Evolutionary conservation across 2,113 vertebrate genomes (phyloP).

Genomic region (Laterallus jamaicensis): DNA sequence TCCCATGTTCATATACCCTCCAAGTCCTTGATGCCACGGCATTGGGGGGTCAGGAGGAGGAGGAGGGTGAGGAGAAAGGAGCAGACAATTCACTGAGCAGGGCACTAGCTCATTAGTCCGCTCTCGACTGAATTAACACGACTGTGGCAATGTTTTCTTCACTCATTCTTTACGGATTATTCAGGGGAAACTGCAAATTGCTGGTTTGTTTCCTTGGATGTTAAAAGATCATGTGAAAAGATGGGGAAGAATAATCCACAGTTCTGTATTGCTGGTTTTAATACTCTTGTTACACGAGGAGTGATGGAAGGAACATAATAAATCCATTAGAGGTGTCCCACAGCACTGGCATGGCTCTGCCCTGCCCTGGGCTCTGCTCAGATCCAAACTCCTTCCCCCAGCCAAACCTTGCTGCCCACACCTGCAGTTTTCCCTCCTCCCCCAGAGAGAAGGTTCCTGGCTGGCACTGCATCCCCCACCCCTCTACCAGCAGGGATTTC

Average conservation of each 20-base stretch:
- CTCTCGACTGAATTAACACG: not conserved
- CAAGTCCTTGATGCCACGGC: not conserved
- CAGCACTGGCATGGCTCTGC: fast-evolving
- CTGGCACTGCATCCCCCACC: not conserved
- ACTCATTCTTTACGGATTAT: not conserved
- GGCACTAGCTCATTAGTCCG: not conserved
- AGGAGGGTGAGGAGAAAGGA: not conserved
- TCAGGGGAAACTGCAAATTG: not conserved
- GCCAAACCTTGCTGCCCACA: not conserved
- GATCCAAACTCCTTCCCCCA: not conserved
- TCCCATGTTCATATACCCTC: not conserved
- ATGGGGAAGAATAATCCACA: fast-evolving
- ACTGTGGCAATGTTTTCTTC: not conserved
- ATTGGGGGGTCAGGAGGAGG: not conserved
- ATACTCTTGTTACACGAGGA: not conserved
- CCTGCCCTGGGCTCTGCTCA: not conserved
- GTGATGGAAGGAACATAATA: not conserved
- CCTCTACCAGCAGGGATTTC: not conserved
- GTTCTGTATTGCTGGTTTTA: not conserved
- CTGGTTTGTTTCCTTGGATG: not conserved
- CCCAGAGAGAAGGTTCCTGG: not conserved
- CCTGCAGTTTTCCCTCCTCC: too few species aligned
- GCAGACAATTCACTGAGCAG: not conserved
- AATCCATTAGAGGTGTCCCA: not conserved
- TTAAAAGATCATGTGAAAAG: not conserved